A percentile compares a stretch with the other conserved stretches of the same genome.
Conservation (phyloP, 2,797 vertebrate genomes). For the Allenopithecus nigroviridis region DNA sequence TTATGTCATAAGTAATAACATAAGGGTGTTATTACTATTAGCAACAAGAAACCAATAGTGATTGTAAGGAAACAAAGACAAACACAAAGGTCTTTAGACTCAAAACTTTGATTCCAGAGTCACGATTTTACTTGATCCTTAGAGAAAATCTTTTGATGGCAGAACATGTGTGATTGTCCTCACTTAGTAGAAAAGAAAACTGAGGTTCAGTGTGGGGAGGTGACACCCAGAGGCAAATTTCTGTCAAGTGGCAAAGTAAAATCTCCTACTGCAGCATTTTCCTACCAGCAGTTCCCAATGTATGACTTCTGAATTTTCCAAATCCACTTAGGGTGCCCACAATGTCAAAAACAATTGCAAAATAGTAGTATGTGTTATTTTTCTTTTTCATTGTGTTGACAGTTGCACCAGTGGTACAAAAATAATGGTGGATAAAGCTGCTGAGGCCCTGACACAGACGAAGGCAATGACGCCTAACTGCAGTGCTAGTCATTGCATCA, state of each 20-base stretch:
- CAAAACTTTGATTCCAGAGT: neutral
- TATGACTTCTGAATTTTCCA: neutral
- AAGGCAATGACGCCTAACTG: no score
- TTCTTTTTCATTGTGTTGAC: neutral
- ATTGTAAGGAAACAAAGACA: neutral
- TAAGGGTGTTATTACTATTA: neutral
- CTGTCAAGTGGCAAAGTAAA: neutral
- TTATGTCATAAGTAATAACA: no score
- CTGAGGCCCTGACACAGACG: neutral
- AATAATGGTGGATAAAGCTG: neutral
- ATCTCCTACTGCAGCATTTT: neutral
- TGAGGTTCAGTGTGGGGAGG: accelerated
- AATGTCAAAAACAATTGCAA: neutral
- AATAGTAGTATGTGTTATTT: neutral
- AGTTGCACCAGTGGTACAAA: neutral
- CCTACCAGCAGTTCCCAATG: accelerated
- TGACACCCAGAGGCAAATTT: neutral
- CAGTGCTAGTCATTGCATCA: accelerated
- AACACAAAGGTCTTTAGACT: neutral
- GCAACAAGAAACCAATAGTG: neutral
- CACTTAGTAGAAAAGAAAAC: neutral
- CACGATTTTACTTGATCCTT: neutral
- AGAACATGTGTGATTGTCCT: neutral
- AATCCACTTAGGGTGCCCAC: neutral
- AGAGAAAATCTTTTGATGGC: neutral